These are phyloP conservation scores for Rhabdomys dilectus DNA, from an alignment of 2,113 vertebrate species.

Conservation along the genomic window DNA sequence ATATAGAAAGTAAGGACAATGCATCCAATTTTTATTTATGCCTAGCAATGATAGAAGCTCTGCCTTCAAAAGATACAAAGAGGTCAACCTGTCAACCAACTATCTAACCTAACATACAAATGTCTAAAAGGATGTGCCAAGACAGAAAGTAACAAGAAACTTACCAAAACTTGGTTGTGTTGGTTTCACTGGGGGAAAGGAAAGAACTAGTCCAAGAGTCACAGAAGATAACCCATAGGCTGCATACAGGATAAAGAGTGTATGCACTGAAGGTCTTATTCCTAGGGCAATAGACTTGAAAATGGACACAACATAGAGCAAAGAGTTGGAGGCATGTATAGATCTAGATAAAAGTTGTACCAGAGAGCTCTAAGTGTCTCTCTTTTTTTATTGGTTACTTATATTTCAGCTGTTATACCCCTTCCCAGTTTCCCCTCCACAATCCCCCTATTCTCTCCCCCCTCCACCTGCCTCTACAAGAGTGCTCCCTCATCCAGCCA, in stretches of 20 bases:
- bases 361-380: background rate
- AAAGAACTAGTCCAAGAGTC: background rate
- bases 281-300: background rate
- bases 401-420: no score
- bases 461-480: no score
- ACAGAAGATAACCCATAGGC: background rate
- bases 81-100: background rate
- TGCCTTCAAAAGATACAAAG: background rate
- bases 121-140: background rate
- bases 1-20: background rate
- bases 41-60: background rate
- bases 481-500: no score
- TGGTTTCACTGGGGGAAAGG: background rate
- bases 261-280: background rate
- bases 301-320: background rate
- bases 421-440: no score
- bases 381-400: no score
- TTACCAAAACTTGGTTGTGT: background rate
- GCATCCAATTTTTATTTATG: background rate
- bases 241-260: background rate
- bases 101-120: background rate
- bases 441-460: no score
- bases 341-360: background rate
- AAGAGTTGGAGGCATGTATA: background rate
- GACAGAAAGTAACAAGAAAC: background rate